These are phyloP conservation scores for Streblospio benedicti DNA, from an alignment of 1,140 invertebrate genomes.

Conservation along the genomic window DNA sequence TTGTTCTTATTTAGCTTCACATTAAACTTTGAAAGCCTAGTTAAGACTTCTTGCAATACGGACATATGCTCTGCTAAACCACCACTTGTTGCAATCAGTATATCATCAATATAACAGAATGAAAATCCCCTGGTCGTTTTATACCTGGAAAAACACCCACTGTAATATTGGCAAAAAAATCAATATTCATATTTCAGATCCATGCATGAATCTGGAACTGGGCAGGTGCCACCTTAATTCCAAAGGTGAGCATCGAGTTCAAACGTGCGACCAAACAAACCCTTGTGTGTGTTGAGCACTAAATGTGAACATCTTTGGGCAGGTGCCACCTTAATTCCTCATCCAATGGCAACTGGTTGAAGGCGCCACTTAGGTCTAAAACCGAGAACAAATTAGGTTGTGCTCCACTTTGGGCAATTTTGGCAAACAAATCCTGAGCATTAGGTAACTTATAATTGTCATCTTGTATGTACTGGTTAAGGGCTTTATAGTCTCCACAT, in stretches of 20 bases:
- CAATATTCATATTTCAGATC: not conserved
- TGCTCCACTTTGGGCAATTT: not conserved
- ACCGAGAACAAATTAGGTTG: not conserved
- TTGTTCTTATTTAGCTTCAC: constrained; percentile 1
- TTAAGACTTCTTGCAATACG: not conserved
- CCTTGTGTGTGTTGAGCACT: not conserved
- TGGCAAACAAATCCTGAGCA: not conserved
- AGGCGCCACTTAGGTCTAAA: not conserved
- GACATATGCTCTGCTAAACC: not conserved
- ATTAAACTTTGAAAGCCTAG: not conserved
- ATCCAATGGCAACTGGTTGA: not conserved
- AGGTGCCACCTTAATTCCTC: not conserved
- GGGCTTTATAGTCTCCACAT: not conserved
- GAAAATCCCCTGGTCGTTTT: too few species aligned
- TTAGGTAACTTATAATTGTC: not conserved
- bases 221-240: not conserved
- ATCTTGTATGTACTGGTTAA: not conserved
- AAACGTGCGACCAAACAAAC: not conserved
- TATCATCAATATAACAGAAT: not conserved
- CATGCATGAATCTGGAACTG: not conserved
- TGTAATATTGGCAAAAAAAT: not conserved
- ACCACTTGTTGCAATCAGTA: not conserved
- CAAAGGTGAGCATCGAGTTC: not conserved
- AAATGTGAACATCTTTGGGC: not conserved
- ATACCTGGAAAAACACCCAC: not conserved